Evolutionary conservation across 64 coral and sea anemone genomes (phyloP), one percentile per base, ranked within the genome.

Genomic region (Trachythela sp.): DNA sequence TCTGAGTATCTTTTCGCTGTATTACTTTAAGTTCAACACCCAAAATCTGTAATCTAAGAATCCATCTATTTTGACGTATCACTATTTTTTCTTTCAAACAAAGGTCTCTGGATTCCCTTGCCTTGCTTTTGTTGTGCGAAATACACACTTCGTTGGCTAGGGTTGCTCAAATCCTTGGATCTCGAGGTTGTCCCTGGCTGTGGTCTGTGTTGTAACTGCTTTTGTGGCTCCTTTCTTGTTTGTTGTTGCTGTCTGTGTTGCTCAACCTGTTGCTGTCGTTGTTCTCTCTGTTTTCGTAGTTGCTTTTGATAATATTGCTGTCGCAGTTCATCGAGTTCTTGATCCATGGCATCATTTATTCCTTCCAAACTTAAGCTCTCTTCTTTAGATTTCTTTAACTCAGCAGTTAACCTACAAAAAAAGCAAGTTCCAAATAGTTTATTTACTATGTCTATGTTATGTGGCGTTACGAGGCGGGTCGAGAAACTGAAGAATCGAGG

Each of bases 21-120:
- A n/a, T n/a, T n/a, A n/a, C n/a, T n/a, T n/a, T n/a, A n/a, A n/a
- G n/a, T n/a, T n/a, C n/a, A n/a, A n/a, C n/a, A n/a, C n/a, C n/a
- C n/a, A n/a, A n/a, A n/a, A n/a, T n/a, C n/a, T n/a, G n/a, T n/a
- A n/a, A n/a, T n/a, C n/a, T n/a, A n/a, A n/a, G n/a, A n/a, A n/a
- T n/a, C n/a, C n/a, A n/a, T n/a, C n/a, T n/a, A n/a, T n/a, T n/a
- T n/a, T n/a, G n/a, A n/a, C n/a, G n/a, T n/a, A n/a, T n/a, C n/a
- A n/a, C n/a, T n/a, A n/a, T 20, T 37, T 80, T 80, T 39, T 34
- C 75, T 80, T 80, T 9, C 75, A 80, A 80, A 80, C 30, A 80
- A 2, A 13, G 75, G 75, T 22, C 37, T 80, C 20, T 80, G 75
- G 30, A 37, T 39, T 35, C 75, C 30, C 1, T 80, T 80, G 20